Evolutionary conservation across 1,140 invertebrate species (phyloP), one percentile per base, ranked within the genome.

Genomic region (Saccostrea cuccullata): DNA sequence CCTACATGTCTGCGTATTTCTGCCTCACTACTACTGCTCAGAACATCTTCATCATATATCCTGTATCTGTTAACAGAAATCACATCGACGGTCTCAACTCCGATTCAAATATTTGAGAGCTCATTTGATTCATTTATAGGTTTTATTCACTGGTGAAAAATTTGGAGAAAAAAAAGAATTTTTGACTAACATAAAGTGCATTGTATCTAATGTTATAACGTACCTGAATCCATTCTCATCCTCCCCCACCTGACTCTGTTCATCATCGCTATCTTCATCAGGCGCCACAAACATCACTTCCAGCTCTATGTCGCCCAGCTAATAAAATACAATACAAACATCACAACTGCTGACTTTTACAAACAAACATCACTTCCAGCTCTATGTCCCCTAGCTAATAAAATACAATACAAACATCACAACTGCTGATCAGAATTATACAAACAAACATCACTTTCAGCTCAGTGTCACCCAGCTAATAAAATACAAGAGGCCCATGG

Each of bases 201-300:
- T 8, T 47, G 47, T 47, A 47, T 47, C 1, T 9, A 47, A 47
- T 47, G 47, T 6, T 6, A 47, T 47, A 47, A 47, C 8, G 3
- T 73, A 70, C 94, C 94, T 93, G 88, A 95, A 95, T 36, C 93
- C 94, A 90, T 94, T 92, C 85, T 95, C 94, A 90, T 95, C 94
- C 88, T 95, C 94, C 92, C 90, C 94, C 82, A 93, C 94, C 84
- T 93, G 92, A 73, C 94, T 94, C 13, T 95, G 94, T 17, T 95
- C 94, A 87, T 94, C 94, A 89, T 96, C 96, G 92, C 96, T 96
- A 91, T 96, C 96, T 92, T 97, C 97, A 85, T 96, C 96, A 26
- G 97, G 96, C 58, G 97, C 96, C 5, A 95, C 95, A 94, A 97
- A 97, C 93, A 97, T 96, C 56, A 97, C 97, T 93, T 97, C 96